These are phyloP conservation scores for Riparia riparia DNA, from an alignment of 2,113 vertebrate genomes.

Conservation along the genomic window DNA sequence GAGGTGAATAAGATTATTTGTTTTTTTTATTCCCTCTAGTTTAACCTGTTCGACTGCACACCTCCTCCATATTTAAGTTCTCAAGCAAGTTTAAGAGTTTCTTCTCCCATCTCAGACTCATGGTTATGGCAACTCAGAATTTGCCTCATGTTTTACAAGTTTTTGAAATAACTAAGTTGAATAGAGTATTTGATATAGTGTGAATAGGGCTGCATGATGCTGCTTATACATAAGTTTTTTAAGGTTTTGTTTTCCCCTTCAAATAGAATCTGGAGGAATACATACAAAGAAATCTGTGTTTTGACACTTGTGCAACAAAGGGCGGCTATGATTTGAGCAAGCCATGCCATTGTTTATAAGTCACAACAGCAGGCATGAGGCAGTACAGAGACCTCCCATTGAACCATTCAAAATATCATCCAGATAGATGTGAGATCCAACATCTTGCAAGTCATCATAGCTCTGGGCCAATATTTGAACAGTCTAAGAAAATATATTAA, in stretches of 20 bases:
- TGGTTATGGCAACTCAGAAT: slow-evolving; percentile 7
- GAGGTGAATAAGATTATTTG: slow-evolving; percentile 15
- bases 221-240: background rate
- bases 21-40: slow-evolving; percentile 20
- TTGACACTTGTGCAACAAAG: background rate
- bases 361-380: background rate
- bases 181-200: background rate
- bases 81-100: slow-evolving; percentile 11
- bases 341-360: background rate
- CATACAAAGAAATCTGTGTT: background rate
- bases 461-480: background rate
- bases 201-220: background rate
- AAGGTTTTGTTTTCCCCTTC: fast-evolving
- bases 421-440: background rate
- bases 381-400: background rate
- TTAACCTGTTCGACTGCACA: slow-evolving; percentile 32
- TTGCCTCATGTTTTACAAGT: slow-evolving; percentile 31
- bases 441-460: background rate
- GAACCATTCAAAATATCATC: background rate
- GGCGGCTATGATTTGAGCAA: background rate
- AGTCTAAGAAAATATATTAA: background rate
- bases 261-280: background rate
- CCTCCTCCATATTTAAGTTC: background rate
- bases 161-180: slow-evolving; percentile 37
- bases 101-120: slow-evolving; percentile 22